A percentile compares a stretch with the other conserved stretches of the same genome.
Evolutionary conservation across 2,797 vertebrate genomes (phyloP).

Genomic region (Sitta carolinensis): DNA sequence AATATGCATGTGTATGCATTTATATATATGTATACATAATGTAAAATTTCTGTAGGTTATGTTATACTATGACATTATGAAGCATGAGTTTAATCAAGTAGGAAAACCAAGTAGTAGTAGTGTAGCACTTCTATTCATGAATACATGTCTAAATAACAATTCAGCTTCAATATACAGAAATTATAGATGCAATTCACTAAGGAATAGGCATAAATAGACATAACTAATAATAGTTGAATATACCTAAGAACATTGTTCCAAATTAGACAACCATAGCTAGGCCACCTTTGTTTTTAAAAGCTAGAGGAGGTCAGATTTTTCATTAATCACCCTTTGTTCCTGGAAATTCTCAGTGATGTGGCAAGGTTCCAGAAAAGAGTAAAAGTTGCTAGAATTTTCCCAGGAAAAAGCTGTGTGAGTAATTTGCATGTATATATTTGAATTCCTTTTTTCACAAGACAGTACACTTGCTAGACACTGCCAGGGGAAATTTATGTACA

Average conservation of each 20-base stretch:
- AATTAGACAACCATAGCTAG: neutral
- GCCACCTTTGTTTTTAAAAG: neutral
- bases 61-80: neutral
- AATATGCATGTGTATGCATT: fast-evolving
- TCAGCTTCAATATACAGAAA: neutral
- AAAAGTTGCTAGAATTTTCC: neutral
- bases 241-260: neutral
- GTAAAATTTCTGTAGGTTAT: neutral
- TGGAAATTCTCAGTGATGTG: neutral
- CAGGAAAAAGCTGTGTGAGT: neutral
- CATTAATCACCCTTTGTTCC: neutral
- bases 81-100: neutral
- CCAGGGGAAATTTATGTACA: neutral
- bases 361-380: neutral
- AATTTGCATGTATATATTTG: neutral
- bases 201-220: neutral
- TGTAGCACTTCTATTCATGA: neutral
- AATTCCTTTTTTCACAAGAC: neutral
- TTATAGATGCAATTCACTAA: neutral
- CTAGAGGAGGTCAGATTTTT: neutral
- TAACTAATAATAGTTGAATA: neutral
- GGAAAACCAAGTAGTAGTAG: neutral
- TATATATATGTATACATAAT: neutral
- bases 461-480: neutral
- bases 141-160: neutral